Evolutionary conservation across 2,888 invertebrate species (phyloP), one percentile per base, ranked within the genome.

Genomic region (Spialia ferax): DNA sequence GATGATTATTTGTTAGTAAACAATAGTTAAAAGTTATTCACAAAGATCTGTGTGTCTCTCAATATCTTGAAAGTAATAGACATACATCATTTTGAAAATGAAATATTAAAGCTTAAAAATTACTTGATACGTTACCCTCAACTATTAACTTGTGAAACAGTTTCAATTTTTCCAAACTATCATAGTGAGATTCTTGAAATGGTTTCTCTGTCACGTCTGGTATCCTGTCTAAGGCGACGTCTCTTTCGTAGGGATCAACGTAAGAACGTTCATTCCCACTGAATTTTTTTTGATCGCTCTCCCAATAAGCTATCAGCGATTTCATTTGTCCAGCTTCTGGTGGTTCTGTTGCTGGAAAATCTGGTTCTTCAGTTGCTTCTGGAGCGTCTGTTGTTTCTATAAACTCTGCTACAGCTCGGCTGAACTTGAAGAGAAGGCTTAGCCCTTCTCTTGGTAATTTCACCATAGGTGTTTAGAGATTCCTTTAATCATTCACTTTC

Each of bases 21-120:
- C 45, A 63, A 20, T 42, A n/a, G 11, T 18, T 10, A 15, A 38
- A 3, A 22, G 8, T 38, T 18, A 10, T 26, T 26, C 84, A 70
- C 82, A 79, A 79, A 82, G 85, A 90, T 92, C 93, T 92, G 93
- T 93, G 91, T 92, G 92, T 93, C 93, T 68, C 38, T 48, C 56
- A 56, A 70, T 66, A 66, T 52, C 45, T 48, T 20, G 45, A 48
- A 57, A 22, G 10, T 54, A 42, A 42, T 18, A 45, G n/a, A n/a
- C n/a, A 15, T 52, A 23, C 59, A 67, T 67, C 59, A 67, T 67
- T 71, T 68, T 75, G 69, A 78, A 71, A 71, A 70, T 74, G 67
- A 72, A 76, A 77, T 75, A 73, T 75, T 66, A 77, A 76, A 69
- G 67, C 72, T 71, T 77, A 71, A 70, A 77, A 77, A 76, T 73